Evolutionary conservation across 1,140 invertebrate species (phyloP).

Genomic region (Pachyrhynchus sulphureomaculatus): DNA sequence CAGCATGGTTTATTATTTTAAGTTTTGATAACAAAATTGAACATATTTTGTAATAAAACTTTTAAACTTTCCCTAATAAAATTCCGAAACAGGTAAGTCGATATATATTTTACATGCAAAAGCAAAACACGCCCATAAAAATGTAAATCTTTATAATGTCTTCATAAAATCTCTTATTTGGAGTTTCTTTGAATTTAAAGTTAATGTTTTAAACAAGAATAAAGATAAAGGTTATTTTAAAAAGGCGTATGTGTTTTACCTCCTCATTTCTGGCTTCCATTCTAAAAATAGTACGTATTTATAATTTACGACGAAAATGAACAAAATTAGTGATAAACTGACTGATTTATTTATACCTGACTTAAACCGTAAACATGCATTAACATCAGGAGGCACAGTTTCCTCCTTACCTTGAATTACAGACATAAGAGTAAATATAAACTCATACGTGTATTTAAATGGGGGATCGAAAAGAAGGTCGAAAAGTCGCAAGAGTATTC

Average conservation of each 20-base stretch:
- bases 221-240: neutral
- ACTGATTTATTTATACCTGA: slow-evolving; percentile 16
- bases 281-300: slow-evolving; percentile 2
- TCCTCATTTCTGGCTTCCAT: neutral
- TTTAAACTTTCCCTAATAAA: too few relatives aligned
- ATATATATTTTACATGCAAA: too few relatives aligned
- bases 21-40: too few relatives aligned
- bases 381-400: slow-evolving; percentile 1
- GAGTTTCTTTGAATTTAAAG: too few relatives aligned
- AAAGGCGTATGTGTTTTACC: neutral
- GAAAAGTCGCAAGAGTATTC: too few relatives aligned
- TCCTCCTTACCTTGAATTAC: slow-evolving; percentile 8
- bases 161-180: too few relatives aligned
- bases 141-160: too few relatives aligned
- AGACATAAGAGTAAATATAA: neutral
- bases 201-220: too few relatives aligned
- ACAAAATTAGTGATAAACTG: slow-evolving; percentile 5
- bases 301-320: neutral
- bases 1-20: too few relatives aligned
- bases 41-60: too few relatives aligned
- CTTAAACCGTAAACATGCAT: slow-evolving; percentile 1
- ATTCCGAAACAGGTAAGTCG: too few relatives aligned
- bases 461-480: neutral
- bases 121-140: too few relatives aligned
- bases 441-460: neutral